phyloP scores from a whole-genome alignment of 1,140 invertebrate genomes.

The Eumeta japonica region DNA sequence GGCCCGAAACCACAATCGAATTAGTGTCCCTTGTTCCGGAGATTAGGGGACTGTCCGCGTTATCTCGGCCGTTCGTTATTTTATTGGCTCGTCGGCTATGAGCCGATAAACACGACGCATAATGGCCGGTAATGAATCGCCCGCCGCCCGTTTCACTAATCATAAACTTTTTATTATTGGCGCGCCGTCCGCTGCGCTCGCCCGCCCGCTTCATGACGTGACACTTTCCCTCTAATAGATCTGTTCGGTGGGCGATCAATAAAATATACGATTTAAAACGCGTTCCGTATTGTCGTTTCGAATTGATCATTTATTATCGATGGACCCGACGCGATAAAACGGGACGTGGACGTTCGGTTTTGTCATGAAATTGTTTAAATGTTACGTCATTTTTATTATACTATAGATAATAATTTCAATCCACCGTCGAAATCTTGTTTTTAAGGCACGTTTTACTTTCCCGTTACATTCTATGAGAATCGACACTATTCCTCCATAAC shows the following conservation, averaged over 20 bases:
- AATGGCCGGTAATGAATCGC: slow-evolving; percentile 56
- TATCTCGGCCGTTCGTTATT: slow-evolving; percentile 57
- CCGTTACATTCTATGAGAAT: too few relatives aligned
- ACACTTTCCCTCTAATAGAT: slow-evolving; percentile 17
- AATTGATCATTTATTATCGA: too few relatives aligned
- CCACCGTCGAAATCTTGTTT: too few relatives aligned
- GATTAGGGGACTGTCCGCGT: slow-evolving; percentile 53
- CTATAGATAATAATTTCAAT: too few relatives aligned
- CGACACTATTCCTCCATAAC: too few relatives aligned
- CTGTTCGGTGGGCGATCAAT: slow-evolving; percentile 23
- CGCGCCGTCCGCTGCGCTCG: slow-evolving; percentile 37
- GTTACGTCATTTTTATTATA: too few relatives aligned
- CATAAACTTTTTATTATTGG: slow-evolving; percentile 54
- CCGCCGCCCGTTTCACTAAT: slow-evolving; percentile 51
- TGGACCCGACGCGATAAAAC: too few relatives aligned
- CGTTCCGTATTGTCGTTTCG: too few relatives aligned
- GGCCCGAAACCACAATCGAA: slow-evolving; percentile 55
- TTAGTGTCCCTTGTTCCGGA: slow-evolving; percentile 57
- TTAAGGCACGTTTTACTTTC: too few relatives aligned
- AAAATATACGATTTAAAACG: too few relatives aligned
- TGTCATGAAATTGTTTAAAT: too few relatives aligned
- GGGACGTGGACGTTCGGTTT: too few relatives aligned
- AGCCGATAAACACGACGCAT: slow-evolving; percentile 55
- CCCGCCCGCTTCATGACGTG: slow-evolving; percentile 34
- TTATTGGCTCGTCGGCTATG: slow-evolving; percentile 54